phyloP scores from a whole-genome alignment of 2,113 vertebrate genomes.

The Engystomops pustulosus region DNA sequence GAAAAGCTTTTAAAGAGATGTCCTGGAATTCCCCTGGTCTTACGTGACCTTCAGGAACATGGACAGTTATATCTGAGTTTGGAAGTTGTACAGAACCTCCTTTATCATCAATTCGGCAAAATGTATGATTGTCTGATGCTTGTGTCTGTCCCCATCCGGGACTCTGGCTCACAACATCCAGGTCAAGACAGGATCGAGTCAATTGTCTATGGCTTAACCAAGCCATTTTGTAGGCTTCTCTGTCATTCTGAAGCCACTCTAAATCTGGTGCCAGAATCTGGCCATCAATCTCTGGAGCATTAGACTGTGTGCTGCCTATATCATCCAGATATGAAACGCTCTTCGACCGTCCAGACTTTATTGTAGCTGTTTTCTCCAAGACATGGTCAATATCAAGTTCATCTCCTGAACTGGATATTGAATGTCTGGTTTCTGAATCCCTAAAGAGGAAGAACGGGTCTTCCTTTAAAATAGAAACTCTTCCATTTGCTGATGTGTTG shows the following conservation, averaged over 20 bases:
- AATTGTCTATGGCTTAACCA: conserved; percentile 94
- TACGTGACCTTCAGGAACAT: conserved; percentile 87
- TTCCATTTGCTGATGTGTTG: conserved; percentile 66
- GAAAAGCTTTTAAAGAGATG: conserved; percentile 84
- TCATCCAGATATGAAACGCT: conserved; percentile 88
- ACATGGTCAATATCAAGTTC: conserved; percentile 80
- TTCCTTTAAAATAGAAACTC: conserved; percentile 74
- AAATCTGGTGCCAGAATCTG: conserved; percentile 77
- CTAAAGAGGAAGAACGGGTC: conserved; percentile 72
- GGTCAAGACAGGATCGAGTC: conserved; percentile 89
- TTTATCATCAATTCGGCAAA: conserved; percentile 81
- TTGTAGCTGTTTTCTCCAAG: conserved; percentile 70
- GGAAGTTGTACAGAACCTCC: conserved; percentile 89
- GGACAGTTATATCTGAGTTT: conserved; percentile 82
- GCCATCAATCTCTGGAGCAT: conserved; percentile 63
- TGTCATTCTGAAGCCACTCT: conserved; percentile 85
- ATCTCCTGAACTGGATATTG: conserved; percentile 85
- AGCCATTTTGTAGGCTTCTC: conserved; percentile 93
- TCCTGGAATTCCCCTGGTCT: conserved; percentile 86
- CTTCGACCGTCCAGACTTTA: conserved; percentile 82
- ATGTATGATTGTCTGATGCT: conserved; percentile 79
- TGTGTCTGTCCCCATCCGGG: conserved; percentile 97
- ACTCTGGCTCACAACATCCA: conserved; percentile 86
- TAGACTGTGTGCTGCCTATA: conserved; percentile 70
- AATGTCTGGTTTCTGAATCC: conserved; percentile 74